phyloP scores from a whole-genome alignment of 2,113 vertebrate species.

The Poeciliopsis occidentalis region DNA sequence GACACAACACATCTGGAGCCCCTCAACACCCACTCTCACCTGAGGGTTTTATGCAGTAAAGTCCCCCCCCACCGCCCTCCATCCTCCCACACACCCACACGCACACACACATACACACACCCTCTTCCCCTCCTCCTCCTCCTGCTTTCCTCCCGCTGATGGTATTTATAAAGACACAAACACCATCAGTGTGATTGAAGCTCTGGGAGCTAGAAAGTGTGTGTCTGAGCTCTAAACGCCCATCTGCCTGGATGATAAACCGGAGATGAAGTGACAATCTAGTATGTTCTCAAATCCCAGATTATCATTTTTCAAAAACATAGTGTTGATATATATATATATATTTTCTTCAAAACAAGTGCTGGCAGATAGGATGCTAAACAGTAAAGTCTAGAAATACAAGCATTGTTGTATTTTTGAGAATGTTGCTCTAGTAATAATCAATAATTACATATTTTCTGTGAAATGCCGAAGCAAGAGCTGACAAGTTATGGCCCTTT shows the following conservation, averaged over 20 bases:
- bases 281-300: slow-evolving; percentile 14
- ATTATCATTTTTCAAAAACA: background rate
- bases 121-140: too few relatives aligned
- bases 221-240: background rate
- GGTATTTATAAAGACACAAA: slow-evolving; percentile 11
- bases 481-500: background rate
- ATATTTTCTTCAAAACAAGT: background rate
- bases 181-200: slow-evolving; percentile 3
- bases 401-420: background rate
- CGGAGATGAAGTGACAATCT: slow-evolving; percentile 23
- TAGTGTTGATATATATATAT: background rate
- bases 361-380: background rate
- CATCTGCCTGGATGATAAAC: background rate
- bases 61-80: background rate
- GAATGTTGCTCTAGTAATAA: background rate
- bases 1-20: slow-evolving; percentile 58
- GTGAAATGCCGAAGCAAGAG: too few relatives aligned
- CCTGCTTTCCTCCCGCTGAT: background rate
- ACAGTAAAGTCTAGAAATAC: background rate
- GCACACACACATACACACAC: background rate
- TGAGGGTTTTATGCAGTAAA: too few relatives aligned
- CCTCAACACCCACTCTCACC: background rate
- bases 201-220: background rate
- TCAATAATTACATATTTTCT: too few relatives aligned
- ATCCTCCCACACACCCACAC: background rate